Percentiles rank a stretch among this genome's conserved stretches.
phyloP scores from a whole-genome alignment of 1,140 invertebrate genomes.

The Hesperophylax magnus region DNA sequence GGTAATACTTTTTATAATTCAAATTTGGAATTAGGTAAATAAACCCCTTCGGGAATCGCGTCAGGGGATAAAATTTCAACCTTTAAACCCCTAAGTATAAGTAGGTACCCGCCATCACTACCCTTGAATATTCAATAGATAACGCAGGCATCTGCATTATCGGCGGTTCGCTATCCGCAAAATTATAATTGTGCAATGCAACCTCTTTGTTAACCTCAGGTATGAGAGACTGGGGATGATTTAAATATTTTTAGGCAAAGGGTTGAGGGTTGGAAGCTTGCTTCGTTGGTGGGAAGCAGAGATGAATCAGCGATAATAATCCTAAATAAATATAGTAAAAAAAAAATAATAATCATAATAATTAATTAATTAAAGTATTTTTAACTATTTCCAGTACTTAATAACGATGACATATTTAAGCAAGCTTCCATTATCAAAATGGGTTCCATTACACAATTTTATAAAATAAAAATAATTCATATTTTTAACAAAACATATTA shows the following conservation, averaged over 20 bases:
- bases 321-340: too few species aligned
- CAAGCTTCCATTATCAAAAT: too few species aligned
- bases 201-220: slow-evolving; percentile 50
- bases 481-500: too few species aligned
- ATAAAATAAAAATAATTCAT: too few species aligned
- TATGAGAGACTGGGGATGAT: slow-evolving; percentile 41
- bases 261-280: background rate
- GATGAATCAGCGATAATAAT: too few species aligned
- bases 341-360: too few species aligned
- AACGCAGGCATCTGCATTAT: slow-evolving; percentile 55
- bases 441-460: too few species aligned
- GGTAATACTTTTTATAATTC: slow-evolving; percentile 53
- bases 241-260: slow-evolving; percentile 49
- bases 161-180: slow-evolving; percentile 51
- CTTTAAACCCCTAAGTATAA: slow-evolving; percentile 54
- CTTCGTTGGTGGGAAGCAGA: too few species aligned
- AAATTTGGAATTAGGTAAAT: slow-evolving; percentile 58
- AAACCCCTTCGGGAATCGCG: slow-evolving; percentile 42
- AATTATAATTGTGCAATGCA: slow-evolving; percentile 54
- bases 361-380: too few species aligned
- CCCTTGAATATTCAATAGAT: slow-evolving; percentile 57
- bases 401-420: too few species aligned
- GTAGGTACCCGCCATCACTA: slow-evolving; percentile 11
- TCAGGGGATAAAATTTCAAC: slow-evolving; percentile 55
- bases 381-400: too few species aligned